Evolutionary conservation across 2,888 invertebrate species (phyloP), one percentile per base, ranked within the genome.

Genomic region (Lacanobia wlatinum): DNA sequence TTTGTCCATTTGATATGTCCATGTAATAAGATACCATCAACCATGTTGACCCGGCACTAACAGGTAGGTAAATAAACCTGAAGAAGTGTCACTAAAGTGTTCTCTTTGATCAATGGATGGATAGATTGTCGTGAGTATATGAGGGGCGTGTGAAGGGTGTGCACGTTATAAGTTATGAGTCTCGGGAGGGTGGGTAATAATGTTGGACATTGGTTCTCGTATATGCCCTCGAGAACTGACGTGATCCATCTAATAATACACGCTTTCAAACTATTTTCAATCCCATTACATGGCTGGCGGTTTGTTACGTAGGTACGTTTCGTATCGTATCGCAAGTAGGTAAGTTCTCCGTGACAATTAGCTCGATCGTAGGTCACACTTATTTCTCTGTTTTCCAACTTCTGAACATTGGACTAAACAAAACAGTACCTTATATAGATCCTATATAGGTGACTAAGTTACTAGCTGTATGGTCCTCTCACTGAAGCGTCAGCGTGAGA

Each of bases 171-270:
- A 46, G 16, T 56, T n/a, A 53, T 21, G 53, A 74, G 70, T 73
- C 74, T 76, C 77, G 74, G 78, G 82, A 84, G 76, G 73, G 70
- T 8, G 46, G 66, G 78, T 89, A 89, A 90, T 89, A 87, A 85
- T 84, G 85, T 85, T 70, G 84, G 88, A 87, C 88, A 89, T 88
- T 87, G 89, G 84, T 85, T 82, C 87, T 83, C 85, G 87, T 87
- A 64, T 73, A 59, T 40, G 10, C 34, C 69, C 73, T 82, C 74
- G 62, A 58, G 68, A 62, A 61, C 46, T 78, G 50, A 87, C 90
- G 92, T 91, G 91, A 90, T 74, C 81, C 84, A 28, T 58, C n/a
- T 53, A 68, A 75, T 48, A 72, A 77, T 46, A 48, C 34, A 43
- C 5, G 40, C 58, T 58, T 65, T 59, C 66, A 56, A 14, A 14